Conservation (phyloP, 2,797 vertebrate species). For the Thunnus albacares region DNA sequence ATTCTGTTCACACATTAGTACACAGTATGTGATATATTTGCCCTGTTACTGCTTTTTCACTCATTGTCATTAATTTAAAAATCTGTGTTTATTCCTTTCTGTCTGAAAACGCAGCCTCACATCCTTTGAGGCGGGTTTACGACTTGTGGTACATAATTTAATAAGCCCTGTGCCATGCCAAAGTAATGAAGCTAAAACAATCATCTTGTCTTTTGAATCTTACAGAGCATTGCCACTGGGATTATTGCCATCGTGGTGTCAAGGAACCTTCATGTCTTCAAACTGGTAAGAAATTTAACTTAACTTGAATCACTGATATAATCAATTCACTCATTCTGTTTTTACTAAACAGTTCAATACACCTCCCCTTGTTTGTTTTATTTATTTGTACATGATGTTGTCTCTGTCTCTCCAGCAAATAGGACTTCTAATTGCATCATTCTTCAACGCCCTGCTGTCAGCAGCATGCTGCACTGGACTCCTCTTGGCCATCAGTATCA, state of each 20-base stretch:
- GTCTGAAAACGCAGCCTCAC: slow-evolving; percentile 1
- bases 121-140: slow-evolving; percentile 21
- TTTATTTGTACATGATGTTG: slow-evolving; percentile 18
- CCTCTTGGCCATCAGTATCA: slow-evolving; percentile 89
- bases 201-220: slow-evolving; percentile 62
- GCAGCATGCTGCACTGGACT: slow-evolving; percentile 89
- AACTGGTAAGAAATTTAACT: slow-evolving; percentile 85
- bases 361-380: neutral
- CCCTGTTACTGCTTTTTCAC: neutral
- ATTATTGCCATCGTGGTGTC: slow-evolving; percentile 93
- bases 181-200: slow-evolving; percentile 27
- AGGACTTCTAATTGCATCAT: slow-evolving; percentile 85
- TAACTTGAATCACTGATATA: neutral
- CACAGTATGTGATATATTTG: neutral
- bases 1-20: neutral
- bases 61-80: slow-evolving; percentile 7
- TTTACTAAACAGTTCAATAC: neutral
- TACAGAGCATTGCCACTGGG: slow-evolving; percentile 91
- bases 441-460: slow-evolving; percentile 90
- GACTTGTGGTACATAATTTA: neutral
- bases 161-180: slow-evolving; percentile 19
- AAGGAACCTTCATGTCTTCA: slow-evolving; percentile 84
- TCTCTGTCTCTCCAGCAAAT: slow-evolving; percentile 87
- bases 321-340: neutral
- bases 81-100: neutral